Conservation (phyloP, 2,797 vertebrate species). For the Crenichthys baileyi region DNA sequence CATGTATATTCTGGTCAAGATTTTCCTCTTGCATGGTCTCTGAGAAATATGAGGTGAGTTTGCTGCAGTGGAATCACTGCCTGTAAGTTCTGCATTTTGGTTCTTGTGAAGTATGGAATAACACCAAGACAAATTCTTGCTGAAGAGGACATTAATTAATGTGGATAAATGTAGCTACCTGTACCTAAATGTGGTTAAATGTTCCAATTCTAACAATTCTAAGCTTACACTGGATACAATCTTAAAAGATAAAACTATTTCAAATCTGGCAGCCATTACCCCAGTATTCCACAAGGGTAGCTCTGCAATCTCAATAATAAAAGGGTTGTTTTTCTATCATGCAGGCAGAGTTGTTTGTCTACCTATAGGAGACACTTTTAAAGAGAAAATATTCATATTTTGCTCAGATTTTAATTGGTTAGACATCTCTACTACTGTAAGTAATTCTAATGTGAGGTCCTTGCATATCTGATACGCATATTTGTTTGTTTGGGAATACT, state of each 20-base stretch:
- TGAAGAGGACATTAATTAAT: background rate
- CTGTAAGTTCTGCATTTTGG: background rate
- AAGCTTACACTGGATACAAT: background rate
- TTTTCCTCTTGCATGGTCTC: background rate
- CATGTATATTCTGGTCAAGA: background rate
- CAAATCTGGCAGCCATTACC: background rate
- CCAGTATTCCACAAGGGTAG: background rate
- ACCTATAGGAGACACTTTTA: background rate
- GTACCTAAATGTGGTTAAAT: background rate
- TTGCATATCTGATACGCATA: background rate
- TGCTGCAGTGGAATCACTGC: background rate
- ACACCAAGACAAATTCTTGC: background rate
- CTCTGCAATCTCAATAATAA: background rate
- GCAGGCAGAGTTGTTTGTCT: background rate
- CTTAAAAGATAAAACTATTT: background rate
- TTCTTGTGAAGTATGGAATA: background rate
- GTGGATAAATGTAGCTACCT: background rate
- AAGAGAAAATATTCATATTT: background rate
- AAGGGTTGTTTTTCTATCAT: background rate
- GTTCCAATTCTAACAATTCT: background rate
- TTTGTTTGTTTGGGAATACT: background rate
- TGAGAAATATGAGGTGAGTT: background rate
- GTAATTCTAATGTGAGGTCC: background rate
- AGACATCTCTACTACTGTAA: background rate
- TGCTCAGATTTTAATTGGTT: background rate